A percentile compares a stretch with the other conserved stretches of the same genome.
Conservation (phyloP, 2,797 vertebrate genomes). For the Lagodon rhomboides region DNA sequence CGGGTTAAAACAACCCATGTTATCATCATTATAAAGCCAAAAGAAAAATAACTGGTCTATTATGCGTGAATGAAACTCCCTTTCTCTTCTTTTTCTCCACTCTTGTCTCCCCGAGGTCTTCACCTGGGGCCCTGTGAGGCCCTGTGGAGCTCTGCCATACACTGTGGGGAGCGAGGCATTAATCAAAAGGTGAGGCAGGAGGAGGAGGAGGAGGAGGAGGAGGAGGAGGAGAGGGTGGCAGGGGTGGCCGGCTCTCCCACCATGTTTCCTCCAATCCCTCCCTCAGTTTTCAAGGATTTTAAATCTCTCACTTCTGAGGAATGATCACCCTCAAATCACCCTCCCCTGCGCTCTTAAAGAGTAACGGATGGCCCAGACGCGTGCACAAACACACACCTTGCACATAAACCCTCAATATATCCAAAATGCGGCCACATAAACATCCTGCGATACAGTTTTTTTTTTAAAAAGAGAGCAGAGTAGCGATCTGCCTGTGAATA, state of each 20-base stretch:
- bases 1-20: conserved; percentile 20
- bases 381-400: conserved; percentile 8
- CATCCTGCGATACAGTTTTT: not conserved
- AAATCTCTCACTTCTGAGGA: conserved; percentile 61
- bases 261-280: conserved; percentile 32
- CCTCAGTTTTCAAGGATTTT: conserved; percentile 35
- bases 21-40: conserved; percentile 21
- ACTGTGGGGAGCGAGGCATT: conserved; percentile 52
- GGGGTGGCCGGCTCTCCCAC: conserved; percentile 53
- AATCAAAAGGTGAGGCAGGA: conserved; percentile 65
- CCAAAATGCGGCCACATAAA: conserved; percentile 12
- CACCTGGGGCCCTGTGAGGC: conserved; percentile 56
- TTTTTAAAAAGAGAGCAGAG: not conserved
- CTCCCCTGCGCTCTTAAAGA: conserved; percentile 16
- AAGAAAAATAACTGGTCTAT: conserved; percentile 25
- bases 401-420: not conserved
- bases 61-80: not conserved
- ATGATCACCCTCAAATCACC: conserved; percentile 35
- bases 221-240: conserved; percentile 38
- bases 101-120: conserved; percentile 42
- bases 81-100: not conserved
- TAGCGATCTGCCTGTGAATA: conserved; percentile 24
- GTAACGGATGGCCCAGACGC: conserved; percentile 39
- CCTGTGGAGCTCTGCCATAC: conserved; percentile 37
- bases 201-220: conserved; percentile 42